These are phyloP conservation scores for Aphelinus atriplicis DNA, from an alignment of 1,140 invertebrate species.

Conservation along the genomic window DNA sequence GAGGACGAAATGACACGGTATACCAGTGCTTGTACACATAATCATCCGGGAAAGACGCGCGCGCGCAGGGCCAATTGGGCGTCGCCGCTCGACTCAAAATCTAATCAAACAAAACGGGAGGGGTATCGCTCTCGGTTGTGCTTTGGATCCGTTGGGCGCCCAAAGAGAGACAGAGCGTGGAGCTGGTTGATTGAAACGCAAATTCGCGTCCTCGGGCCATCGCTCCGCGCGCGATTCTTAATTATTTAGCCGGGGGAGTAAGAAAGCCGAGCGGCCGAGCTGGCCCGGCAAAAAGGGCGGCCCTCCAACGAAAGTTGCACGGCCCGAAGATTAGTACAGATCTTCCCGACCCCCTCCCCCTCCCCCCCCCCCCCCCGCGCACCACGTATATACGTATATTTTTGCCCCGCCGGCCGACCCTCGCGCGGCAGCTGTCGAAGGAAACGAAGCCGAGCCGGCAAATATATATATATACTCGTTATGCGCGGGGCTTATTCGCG, in stretches of 20 bases:
- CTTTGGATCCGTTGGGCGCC: no score
- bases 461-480: constrained; percentile 19
- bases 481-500: constrained; percentile 37
- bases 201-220: constrained; percentile 19
- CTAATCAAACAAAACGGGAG: constrained; percentile 25
- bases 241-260: constrained; percentile 34
- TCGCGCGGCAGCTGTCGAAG: constrained; percentile 1
- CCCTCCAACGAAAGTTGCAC: no score
- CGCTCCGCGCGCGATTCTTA: constrained; percentile 32
- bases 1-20: not conserved
- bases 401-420: no score
- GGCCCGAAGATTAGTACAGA: no score
- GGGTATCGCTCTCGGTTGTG: not conserved
- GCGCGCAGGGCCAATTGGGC: no score
- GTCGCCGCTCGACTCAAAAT: not conserved
- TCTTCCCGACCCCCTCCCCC: not conserved
- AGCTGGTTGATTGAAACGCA: constrained; percentile 29
- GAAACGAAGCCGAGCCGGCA: constrained; percentile 21
- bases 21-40: no score
- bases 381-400: no score
- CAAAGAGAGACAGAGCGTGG: no score
- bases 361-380: not conserved
- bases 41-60: not conserved
- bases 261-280: constrained; percentile 1
- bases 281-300: no score